Percentiles rank a stretch among this genome's conserved stretches.
These are phyloP conservation scores for Julus scanicus DNA, from an alignment of 2,888 invertebrate genomes.

Conservation along the genomic window DNA sequence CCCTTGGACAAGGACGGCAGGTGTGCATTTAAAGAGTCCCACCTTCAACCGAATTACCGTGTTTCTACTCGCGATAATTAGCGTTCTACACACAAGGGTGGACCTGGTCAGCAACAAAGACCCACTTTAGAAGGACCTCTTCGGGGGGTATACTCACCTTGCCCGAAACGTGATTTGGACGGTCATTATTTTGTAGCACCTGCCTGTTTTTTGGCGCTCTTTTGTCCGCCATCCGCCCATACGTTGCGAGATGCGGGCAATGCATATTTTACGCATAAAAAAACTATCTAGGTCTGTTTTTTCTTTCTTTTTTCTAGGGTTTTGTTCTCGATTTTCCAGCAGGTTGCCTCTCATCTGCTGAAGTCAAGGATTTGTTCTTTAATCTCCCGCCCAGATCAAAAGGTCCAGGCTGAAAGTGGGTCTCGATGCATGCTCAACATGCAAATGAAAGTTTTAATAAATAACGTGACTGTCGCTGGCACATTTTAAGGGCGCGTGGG, in stretches of 20 bases:
- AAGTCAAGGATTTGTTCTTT: conserved; percentile 15
- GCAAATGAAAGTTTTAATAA: conserved; percentile 46
- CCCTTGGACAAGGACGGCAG: neutral
- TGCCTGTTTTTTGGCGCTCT: conserved; percentile 17
- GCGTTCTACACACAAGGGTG: neutral
- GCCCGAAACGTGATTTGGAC: conserved; percentile 6
- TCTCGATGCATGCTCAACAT: conserved; percentile 16
- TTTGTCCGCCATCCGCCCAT: neutral
- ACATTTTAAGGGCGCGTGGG: conserved; percentile 5
- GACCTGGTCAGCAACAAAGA: neutral
- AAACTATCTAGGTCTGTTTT: neutral
- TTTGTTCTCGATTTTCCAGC: neutral
- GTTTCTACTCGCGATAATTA: neutral
- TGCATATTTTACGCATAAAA: neutral
- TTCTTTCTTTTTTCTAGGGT: neutral
- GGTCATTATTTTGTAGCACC: conserved; percentile 26
- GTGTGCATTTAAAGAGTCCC: conserved; percentile 13
- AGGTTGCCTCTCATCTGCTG: neutral
- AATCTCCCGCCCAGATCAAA: conserved; percentile 34
- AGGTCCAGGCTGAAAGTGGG: neutral
- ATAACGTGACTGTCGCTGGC: conserved; percentile 28
- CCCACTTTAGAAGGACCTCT: conserved; percentile 20
- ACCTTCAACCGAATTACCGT: neutral
- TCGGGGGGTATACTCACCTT: conserved; percentile 37
- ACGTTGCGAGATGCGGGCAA: neutral